Percentiles rank a stretch among this genome's conserved stretches.
Evolutionary conservation across 2,797 vertebrate species (phyloP).

Genomic region (Octomys mimax): DNA sequence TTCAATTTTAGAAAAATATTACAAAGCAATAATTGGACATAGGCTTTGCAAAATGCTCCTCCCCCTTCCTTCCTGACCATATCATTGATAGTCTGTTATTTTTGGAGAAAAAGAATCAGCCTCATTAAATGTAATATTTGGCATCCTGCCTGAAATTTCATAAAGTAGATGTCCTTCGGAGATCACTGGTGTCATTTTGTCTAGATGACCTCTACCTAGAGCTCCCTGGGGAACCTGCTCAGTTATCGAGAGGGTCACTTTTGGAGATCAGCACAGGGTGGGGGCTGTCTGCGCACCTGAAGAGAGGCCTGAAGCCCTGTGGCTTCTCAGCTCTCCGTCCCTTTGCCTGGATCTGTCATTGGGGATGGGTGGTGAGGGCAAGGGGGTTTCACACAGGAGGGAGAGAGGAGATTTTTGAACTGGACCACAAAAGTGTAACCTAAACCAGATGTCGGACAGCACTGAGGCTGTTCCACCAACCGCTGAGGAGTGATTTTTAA

Average conservation of each 20-base stretch:
- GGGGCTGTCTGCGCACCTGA: slow-evolving; percentile 80
- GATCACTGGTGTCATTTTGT: slow-evolving; percentile 88
- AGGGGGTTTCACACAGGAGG: neutral
- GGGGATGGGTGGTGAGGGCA: neutral
- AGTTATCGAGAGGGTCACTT: slow-evolving; percentile 79
- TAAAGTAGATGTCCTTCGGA: slow-evolving; percentile 85
- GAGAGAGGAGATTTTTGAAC: neutral
- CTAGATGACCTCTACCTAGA: slow-evolving; percentile 86
- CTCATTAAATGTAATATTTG: slow-evolving; percentile 88
- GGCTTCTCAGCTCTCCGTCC: slow-evolving; percentile 71
- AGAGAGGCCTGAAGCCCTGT: slow-evolving; percentile 60
- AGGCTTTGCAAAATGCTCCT: slow-evolving; percentile 64
- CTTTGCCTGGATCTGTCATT: neutral
- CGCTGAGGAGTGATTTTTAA: slow-evolving; percentile 8
- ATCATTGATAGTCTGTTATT: slow-evolving; percentile 79
- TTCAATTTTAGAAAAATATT: slow-evolving; percentile 83
- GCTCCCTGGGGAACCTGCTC: slow-evolving; percentile 82
- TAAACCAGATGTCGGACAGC: slow-evolving; percentile 47
- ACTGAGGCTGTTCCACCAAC: neutral
- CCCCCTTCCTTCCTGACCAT: slow-evolving; percentile 56
- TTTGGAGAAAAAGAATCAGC: slow-evolving; percentile 73
- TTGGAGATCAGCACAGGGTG: neutral
- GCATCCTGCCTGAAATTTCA: slow-evolving; percentile 86
- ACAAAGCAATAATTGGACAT: slow-evolving; percentile 73
- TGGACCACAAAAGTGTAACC: neutral